Base-by-base conservation (phyloP, 2,113 vertebrate genomes). In the Periophthalmodon schlosseri region DNA sequence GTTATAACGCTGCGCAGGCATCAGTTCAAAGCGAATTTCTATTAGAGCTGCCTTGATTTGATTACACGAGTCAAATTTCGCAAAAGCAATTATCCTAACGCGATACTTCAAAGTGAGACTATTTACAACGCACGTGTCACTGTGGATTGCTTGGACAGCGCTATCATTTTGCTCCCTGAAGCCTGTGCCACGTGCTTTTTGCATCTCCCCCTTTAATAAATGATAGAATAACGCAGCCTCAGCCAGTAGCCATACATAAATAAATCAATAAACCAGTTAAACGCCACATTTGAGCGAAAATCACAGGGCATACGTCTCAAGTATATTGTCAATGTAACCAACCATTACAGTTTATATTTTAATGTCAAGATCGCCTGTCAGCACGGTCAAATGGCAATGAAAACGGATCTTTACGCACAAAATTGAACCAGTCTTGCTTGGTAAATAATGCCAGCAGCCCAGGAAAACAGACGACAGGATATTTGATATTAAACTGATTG, bases 71-170 rank as follows among this genome's bases (percentile, higher is more conserved):
- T 34, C 28, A n/a, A 39, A 65, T 65, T 39, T 36, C 34, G 34
- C 52, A 7, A 10, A 12, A 10, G 66, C 73, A 34, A 72, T 60
- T 16, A 34, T 21, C 10, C 18, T 20, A 20, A 63, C 28, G 28
- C 60, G 14, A 63, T 34, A 63, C 52, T n/a, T 61, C 50, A 4
- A 66, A 69, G 72, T 66, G 68, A 44, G 65, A 69, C 68, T 77
- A 39, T 74, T 69, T 72, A 50, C 24, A 52, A 23, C 52, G 52
- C 71, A 44, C 63, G 58, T 70, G 77, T 64, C 57, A 75, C 73
- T 69, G 23, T 64, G 72, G 68, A 72, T 77, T n/a, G 18, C 56
- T 12, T 24, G 44, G 44, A 14, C 66, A 49, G 66, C 21, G 66
- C 13, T 2, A 24, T 68, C 66, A 28, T 49, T 46, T 24, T 12